phyloP scores from a whole-genome alignment of 2,888 invertebrate species.

The Elegia similella region DNA sequence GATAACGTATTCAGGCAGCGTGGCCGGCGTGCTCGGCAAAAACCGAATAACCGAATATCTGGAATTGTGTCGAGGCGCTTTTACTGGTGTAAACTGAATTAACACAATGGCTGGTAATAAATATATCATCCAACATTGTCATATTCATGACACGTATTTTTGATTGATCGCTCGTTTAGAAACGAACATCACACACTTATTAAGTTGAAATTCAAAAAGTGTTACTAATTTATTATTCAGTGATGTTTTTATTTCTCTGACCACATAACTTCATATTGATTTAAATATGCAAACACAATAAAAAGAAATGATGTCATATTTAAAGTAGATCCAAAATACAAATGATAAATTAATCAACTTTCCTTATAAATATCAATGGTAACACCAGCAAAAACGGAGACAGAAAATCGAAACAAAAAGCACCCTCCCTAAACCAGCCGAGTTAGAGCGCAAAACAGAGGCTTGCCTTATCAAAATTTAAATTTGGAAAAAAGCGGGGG shows the following conservation, averaged over 20 bases:
- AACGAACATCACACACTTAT: neutral
- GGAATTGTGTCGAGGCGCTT: slow-evolving; percentile 62
- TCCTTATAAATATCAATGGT: slow-evolving; percentile 35
- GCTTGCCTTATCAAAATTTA: slow-evolving; percentile 81
- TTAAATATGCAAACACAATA: slow-evolving; percentile 9
- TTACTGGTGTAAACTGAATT: slow-evolving; percentile 64
- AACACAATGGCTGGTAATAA: slow-evolving; percentile 38
- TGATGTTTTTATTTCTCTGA: slow-evolving; percentile 6
- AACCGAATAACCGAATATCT: slow-evolving; percentile 65
- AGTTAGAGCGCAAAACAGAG: slow-evolving; percentile 75
- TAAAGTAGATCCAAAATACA: slow-evolving; percentile 14
- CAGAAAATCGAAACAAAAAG: slow-evolving; percentile 64
- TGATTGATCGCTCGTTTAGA: slow-evolving; percentile 23
- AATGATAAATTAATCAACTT: slow-evolving; percentile 25
- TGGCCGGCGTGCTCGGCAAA: slow-evolving; percentile 52
- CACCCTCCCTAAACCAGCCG: slow-evolving; percentile 62
- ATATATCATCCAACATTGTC: slow-evolving; percentile 46
- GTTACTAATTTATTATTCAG: neutral
- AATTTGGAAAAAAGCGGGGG: slow-evolving; percentile 79
- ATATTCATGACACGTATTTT: slow-evolving; percentile 22
- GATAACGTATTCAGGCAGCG: slow-evolving; percentile 61
- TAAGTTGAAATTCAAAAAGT: neutral
- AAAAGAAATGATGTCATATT: slow-evolving; percentile 13
- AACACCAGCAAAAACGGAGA: slow-evolving; percentile 54
- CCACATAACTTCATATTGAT: slow-evolving; percentile 10